Conservation (phyloP, 2,113 vertebrate species). For the Burhinus bistriatus region DNA sequence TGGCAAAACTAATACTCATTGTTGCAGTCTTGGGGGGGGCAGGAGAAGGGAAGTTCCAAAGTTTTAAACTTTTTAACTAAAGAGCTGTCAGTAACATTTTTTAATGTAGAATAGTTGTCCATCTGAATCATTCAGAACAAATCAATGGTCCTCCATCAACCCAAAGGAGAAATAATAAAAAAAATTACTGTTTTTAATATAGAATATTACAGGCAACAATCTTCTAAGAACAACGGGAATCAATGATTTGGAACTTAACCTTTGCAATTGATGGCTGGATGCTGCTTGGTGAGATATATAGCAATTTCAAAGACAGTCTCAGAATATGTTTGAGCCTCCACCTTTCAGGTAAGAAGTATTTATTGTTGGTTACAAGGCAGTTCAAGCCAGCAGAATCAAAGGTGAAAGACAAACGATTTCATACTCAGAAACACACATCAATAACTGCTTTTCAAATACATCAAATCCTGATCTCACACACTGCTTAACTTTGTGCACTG, state of each 20-base stretch:
- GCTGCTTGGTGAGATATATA: not conserved
- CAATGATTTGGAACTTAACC: not conserved
- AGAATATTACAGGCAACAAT: not conserved
- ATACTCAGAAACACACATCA: not conserved
- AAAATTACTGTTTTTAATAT: not conserved
- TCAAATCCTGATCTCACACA: not conserved
- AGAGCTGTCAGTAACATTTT: not conserved
- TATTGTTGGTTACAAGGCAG: not conserved
- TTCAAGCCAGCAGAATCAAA: not conserved
- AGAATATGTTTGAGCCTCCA: not conserved
- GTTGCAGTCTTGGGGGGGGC: not conserved
- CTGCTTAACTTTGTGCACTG: not conserved
- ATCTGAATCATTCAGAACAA: not conserved
- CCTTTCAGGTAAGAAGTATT: not conserved
- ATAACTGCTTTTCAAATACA: not conserved
- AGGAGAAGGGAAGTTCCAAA: not conserved
- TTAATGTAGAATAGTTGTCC: not conserved
- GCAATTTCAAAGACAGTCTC: not conserved
- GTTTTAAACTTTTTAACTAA: not conserved
- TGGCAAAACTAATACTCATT: not conserved
- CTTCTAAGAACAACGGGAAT: not conserved
- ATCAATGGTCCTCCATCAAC: not conserved
- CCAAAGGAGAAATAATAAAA: not conserved
- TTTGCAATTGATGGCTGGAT: not conserved
- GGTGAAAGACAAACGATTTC: not conserved